phyloP scores from a whole-genome alignment of 2,888 invertebrate species.

The Geophilus truncorum region DNA sequence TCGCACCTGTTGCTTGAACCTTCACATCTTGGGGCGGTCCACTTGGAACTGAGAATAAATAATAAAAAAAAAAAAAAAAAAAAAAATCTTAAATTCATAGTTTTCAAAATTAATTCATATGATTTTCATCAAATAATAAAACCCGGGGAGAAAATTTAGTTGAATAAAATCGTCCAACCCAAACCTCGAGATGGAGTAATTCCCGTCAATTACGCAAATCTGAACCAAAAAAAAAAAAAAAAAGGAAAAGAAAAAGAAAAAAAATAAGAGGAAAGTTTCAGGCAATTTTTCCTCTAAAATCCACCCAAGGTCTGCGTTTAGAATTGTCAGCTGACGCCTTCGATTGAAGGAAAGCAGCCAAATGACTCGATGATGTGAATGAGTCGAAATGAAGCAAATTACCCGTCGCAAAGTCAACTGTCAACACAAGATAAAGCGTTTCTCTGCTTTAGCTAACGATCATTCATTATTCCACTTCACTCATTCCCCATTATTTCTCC shows the following conservation, averaged over 20 bases:
- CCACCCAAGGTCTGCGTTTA: not conserved
- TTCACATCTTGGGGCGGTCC: constrained; percentile 67
- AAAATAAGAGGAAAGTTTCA: not conserved
- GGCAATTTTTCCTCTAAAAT: not conserved
- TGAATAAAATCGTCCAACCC: not conserved
- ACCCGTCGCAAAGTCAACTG: constrained; percentile 23
- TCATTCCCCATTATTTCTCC: not conserved
- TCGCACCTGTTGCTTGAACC: constrained; percentile 65
- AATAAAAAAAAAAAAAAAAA: too few relatives aligned
- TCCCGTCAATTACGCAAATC: not conserved
- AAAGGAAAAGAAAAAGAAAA: too few relatives aligned
- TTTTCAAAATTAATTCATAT: not conserved
- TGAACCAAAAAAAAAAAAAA: not conserved
- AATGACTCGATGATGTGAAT: not conserved
- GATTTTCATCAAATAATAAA: not conserved
- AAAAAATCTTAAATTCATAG: not conserved
- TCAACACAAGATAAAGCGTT: not conserved
- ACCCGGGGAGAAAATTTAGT: not conserved
- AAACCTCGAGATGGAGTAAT: not conserved
- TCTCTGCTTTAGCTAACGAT: not conserved
- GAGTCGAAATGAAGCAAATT: constrained; percentile 31
- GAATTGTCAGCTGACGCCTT: constrained; percentile 1
- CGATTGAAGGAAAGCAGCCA: constrained; percentile 25
- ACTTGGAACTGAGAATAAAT: constrained; percentile 64
- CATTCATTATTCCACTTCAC: not conserved